Evolutionary conservation across 2,888 invertebrate genomes (phyloP).

Genomic region (Cheilosia grossa): DNA sequence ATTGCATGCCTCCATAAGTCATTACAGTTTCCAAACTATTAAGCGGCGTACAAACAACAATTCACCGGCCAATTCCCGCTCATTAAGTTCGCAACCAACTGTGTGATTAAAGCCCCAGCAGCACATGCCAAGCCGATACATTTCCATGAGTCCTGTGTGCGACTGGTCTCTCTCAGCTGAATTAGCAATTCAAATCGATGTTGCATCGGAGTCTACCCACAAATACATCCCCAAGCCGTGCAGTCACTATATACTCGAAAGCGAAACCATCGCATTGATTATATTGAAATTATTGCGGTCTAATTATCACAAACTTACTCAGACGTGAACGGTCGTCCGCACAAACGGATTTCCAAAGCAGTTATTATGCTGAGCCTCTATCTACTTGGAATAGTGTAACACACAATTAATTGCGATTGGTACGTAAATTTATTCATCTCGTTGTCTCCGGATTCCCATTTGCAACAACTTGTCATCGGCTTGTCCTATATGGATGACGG

Average conservation of each 20-base stretch:
- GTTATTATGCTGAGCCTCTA: conserved; percentile 46
- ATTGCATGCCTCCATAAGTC: conserved; percentile 25
- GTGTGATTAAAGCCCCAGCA: conserved; percentile 28
- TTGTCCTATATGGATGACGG: conserved; percentile 15
- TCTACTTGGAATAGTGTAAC: conserved; percentile 27
- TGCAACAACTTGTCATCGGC: conserved; percentile 25
- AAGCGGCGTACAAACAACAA: conserved; percentile 32
- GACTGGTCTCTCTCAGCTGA: not conserved
- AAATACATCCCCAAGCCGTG: conserved; percentile 17
- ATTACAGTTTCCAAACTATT: conserved; percentile 35
- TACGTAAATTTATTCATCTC: conserved; percentile 52
- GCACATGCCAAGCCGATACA: conserved; percentile 8
- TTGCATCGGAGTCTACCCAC: conserved; percentile 37
- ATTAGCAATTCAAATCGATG: conserved; percentile 72
- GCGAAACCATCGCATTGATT: conserved; percentile 60
- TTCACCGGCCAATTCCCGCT: conserved; percentile 25
- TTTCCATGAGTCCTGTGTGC: conserved; percentile 27
- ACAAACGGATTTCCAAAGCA: conserved; percentile 52
- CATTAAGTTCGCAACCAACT: conserved; percentile 33
- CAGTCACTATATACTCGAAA: conserved; percentile 17
- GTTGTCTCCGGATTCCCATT: conserved; percentile 31
- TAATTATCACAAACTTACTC: conserved; percentile 71
- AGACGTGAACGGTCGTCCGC: conserved; percentile 16
- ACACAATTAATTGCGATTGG: conserved; percentile 49
- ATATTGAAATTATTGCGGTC: conserved; percentile 70